These are phyloP conservation scores for Erinaceus europaeus DNA, from an alignment of 2,113 vertebrate species.

Conservation along the genomic window DNA sequence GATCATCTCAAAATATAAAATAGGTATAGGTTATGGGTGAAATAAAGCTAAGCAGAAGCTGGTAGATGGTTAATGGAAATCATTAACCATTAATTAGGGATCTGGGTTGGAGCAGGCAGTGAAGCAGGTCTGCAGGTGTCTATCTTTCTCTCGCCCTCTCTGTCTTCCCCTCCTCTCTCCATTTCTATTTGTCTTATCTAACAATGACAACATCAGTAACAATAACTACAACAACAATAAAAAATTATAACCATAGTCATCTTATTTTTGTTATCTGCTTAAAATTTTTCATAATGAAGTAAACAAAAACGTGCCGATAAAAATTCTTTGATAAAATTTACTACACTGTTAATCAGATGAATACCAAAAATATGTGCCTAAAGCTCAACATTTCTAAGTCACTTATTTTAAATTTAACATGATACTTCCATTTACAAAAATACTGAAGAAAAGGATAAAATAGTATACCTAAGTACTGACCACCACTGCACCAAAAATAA, in stretches of 20 bases:
- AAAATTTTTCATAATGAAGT: conserved; percentile 25
- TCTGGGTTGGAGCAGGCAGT: too few relatives aligned
- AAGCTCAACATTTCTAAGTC: conserved; percentile 9
- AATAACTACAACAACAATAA: too few relatives aligned
- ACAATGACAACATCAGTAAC: too few relatives aligned
- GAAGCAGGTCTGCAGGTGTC: too few relatives aligned
- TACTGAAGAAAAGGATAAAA: conserved; percentile 9
- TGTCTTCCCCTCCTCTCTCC: too few relatives aligned
- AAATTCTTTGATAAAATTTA: conserved; percentile 5
- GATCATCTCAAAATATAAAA: too few relatives aligned
- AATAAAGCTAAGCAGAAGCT: too few relatives aligned
- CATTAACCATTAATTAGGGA: too few relatives aligned
- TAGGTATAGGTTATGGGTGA: too few relatives aligned
- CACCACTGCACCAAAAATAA: background rate
- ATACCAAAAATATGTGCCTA: conserved; percentile 11
- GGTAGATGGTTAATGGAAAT: too few relatives aligned
- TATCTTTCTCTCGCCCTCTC: too few relatives aligned
- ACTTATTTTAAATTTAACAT: conserved; percentile 26
- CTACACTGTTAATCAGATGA: background rate
- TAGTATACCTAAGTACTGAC: background rate
- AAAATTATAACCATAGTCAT: background rate
- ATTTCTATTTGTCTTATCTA: too few relatives aligned
- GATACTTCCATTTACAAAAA: background rate
- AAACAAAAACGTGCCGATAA: background rate
- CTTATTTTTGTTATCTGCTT: background rate